phyloP scores from a whole-genome alignment of 2,113 vertebrate genomes.

The Ptilorrhoa leucosticta region DNA sequence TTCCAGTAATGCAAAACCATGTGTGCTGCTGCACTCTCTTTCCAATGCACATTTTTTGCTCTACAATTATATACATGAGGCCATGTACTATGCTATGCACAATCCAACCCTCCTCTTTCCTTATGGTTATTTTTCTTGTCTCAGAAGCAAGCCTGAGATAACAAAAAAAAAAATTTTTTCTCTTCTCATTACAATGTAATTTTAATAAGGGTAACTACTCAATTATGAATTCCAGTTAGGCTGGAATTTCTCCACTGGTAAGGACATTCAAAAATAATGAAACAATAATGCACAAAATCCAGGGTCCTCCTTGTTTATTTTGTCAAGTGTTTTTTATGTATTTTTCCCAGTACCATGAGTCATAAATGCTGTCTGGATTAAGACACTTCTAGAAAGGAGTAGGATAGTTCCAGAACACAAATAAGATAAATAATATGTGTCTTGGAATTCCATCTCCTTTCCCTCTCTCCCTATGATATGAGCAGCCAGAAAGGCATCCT shows the following conservation, averaged over 20 bases:
- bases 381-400: background rate
- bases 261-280: background rate
- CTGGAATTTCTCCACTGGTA: background rate
- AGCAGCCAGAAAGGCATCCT: background rate
- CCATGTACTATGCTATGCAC: background rate
- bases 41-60: background rate
- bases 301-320: background rate
- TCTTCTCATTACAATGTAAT: background rate
- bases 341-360: background rate
- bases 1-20: background rate
- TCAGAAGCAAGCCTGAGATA: background rate
- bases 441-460: background rate
- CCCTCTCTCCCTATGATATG: background rate
- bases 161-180: background rate
- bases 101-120: background rate
- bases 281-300: background rate
- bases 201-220: background rate
- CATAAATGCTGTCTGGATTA: background rate
- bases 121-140: background rate
- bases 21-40: background rate
- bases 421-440: background rate
- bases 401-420: background rate
- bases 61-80: accelerated
- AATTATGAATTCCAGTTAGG: background rate
- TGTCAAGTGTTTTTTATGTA: background rate